Evolutionary conservation across 2,113 vertebrate genomes (phyloP).

Genomic region (Lagopus muta): DNA sequence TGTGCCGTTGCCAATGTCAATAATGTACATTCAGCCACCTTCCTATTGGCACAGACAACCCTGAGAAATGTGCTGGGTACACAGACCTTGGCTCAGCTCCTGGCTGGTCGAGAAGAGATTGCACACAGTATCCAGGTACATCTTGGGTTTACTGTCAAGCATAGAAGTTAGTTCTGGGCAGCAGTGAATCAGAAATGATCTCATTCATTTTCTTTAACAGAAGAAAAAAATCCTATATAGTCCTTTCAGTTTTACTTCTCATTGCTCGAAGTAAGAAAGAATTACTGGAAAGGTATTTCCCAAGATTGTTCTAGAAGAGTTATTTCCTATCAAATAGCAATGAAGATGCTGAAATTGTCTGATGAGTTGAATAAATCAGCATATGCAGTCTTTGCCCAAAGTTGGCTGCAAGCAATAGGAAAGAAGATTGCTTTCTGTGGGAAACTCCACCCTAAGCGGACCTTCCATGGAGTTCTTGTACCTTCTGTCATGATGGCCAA

Average conservation of each 20-base stretch:
- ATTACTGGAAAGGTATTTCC: background rate
- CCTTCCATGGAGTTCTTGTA: background rate
- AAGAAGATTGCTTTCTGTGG: background rate
- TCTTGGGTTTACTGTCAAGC: background rate
- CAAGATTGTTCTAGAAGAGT: background rate
- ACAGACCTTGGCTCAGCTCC: slow-evolving; percentile 90
- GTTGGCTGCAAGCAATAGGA: background rate
- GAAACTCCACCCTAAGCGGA: background rate
- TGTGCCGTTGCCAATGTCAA: slow-evolving; percentile 90
- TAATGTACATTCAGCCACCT: slow-evolving; percentile 88
- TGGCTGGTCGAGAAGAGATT: slow-evolving; percentile 89
- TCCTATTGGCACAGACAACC: slow-evolving; percentile 90
- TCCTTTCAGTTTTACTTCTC: background rate
- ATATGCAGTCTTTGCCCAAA: background rate
- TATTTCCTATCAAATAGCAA: background rate
- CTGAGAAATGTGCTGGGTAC: slow-evolving; percentile 91
- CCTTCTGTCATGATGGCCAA: background rate
- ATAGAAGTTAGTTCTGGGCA: background rate
- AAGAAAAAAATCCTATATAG: background rate
- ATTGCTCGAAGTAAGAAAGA: background rate
- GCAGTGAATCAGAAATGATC: background rate
- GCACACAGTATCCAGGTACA: slow-evolving; percentile 90
- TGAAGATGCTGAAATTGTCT: background rate
- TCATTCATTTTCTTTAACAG: background rate
- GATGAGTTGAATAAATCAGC: background rate